Base-by-base conservation (phyloP, 2,797 vertebrate species). In the Brachymystax lenok region DNA sequence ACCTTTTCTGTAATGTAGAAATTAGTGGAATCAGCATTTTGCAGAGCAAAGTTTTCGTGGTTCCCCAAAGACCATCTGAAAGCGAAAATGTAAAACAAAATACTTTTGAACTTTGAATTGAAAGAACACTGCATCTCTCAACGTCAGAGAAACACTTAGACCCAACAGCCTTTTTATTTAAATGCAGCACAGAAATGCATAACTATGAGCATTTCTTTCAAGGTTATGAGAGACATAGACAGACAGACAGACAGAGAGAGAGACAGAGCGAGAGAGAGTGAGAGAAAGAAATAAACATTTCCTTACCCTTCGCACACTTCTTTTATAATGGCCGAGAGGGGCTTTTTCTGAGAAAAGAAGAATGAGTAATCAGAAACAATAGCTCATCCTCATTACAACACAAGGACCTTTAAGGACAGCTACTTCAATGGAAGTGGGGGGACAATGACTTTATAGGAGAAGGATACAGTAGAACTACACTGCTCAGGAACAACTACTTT, bases 1-100 rank as follows among this genome's bases (percentile, higher is more conserved):
- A 98, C 98, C 97, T 99, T 99, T 92, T 99, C 98, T 0, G 98
- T 99, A 91, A 99, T 99, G 90, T 99, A 99, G 92, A 97, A 97
- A 91, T 97, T 97, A 21, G 97, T 97, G n/a, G 95, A 90, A 54
- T 99, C 98, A 1, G 96, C 97, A 76, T 98, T 95, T 86, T 99
- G 98, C 87, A 99, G 93, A 63, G 98, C 96, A 88, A 93, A 98
- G 80, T 93, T 95, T 86, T 99, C 98, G 68, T 96, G 96, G 91
- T 95, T 97, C 88, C 94, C 89, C 85, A 99, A 90, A 75, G 97
- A 98, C 98, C 98, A 99, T 82, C 98, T 99, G 73, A 75, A 83
- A 75, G 46, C 54, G 88, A 84, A 89, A 61, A 61, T 21, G 59
- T 10, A 87, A 68, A 70, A 75, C 35, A 28, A 61, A 61, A 61